Evolutionary conservation across 2,113 vertebrate genomes (phyloP), one percentile per base, ranked within the genome.

Genomic region (Pao palembangensis): DNA sequence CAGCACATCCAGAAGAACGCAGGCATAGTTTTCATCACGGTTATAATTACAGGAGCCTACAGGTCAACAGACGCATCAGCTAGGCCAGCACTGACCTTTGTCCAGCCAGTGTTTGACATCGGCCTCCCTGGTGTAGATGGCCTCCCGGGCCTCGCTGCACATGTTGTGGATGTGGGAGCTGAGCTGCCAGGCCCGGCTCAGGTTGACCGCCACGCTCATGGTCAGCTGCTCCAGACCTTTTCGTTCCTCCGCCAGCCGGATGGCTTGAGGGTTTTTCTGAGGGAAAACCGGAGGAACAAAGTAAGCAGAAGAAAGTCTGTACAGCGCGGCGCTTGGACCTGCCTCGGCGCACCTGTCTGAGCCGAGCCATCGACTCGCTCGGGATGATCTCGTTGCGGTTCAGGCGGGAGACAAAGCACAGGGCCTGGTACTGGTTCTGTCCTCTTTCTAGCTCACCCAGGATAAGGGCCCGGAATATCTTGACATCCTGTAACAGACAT

Each of bases 311-410:
- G 34, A 12, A 12, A 38, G 34, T 38, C 10, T 38, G 8, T 11
- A 15, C 19, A 1, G 14, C 15, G 11, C 11, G 18, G 14, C 15
- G 11, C 17, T 28, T 15, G 20, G 5, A 20, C 47, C 28, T 23
- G 8, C 21, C 3, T 3, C 12, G 23, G 62, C 68, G 46, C 79
- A 92, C 97, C 94, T 99, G 97, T 63, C 96, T 87, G 55, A 98
- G 93, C 68, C 96, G 95, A 1, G 94, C 94, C 96, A 99, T 97
- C 44, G 97, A 96, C 75, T 98, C 96, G 0, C 96, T 98, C 81
- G 97, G 94, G 83, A 99, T 98, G 90, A 99, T 95, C 83, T 99
- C 97, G 81, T 94, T 97, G 88, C 80, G 94, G 74, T 86, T 89
- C 46, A 99, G 94, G 55, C 92, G 89, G 0, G 94, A 95, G 79